phyloP scores from a whole-genome alignment of 2,797 vertebrate genomes.

The Melopsittacus undulatus region DNA sequence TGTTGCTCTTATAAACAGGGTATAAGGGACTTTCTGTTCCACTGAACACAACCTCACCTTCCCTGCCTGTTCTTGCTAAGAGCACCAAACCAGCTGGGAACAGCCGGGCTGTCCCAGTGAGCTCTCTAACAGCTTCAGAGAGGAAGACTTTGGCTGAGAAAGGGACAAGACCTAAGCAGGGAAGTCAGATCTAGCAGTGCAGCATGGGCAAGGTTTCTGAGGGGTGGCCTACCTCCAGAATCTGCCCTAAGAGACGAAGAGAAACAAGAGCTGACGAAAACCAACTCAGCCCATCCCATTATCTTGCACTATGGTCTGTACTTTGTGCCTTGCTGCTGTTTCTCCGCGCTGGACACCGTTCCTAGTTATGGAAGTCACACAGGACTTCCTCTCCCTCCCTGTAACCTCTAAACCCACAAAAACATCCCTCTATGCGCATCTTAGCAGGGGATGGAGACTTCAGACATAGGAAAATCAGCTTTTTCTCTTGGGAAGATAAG shows the following conservation, averaged over 20 bases:
- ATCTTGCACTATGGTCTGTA: fast-evolving
- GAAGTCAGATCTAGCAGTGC: fast-evolving
- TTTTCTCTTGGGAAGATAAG: neutral
- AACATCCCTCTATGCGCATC: neutral
- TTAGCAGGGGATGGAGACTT: neutral
- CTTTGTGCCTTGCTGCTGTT: neutral
- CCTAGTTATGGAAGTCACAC: neutral
- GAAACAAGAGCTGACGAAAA: neutral
- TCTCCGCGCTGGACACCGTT: neutral
- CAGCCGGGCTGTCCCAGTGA: neutral
- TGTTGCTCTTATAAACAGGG: neutral
- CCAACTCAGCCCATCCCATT: neutral
- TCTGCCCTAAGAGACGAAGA: neutral
- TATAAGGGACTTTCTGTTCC: neutral
- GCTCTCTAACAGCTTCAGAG: neutral
- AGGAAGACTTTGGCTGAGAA: neutral
- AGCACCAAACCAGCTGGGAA: neutral
- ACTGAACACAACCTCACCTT: neutral
- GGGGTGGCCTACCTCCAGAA: neutral
- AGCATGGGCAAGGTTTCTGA: neutral
- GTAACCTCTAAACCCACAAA: neutral
- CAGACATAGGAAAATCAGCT: neutral
- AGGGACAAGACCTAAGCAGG: neutral
- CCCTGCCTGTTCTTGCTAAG: neutral
- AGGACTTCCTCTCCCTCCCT: neutral